Percentiles rank a stretch among this genome's conserved stretches.
These are phyloP conservation scores for Calameuta filiformis DNA, from an alignment of 2,888 invertebrate genomes.

Conservation along the genomic window DNA sequence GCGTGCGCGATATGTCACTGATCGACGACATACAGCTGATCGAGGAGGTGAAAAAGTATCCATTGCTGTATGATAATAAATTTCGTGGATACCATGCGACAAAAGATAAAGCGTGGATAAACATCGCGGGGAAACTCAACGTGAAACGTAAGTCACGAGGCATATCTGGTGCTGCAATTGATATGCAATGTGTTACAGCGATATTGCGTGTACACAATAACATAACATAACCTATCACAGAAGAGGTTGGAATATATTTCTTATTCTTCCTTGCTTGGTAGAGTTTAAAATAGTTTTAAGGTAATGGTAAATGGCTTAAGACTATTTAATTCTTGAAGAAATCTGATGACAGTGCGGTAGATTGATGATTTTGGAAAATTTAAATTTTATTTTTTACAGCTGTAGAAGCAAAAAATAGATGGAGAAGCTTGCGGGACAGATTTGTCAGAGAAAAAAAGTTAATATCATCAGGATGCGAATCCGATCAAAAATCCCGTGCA, in stretches of 20 bases:
- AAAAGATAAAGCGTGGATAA: conserved; percentile 18
- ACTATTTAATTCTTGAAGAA: too few species aligned
- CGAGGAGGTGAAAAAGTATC: conserved; percentile 21
- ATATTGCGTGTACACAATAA: background rate
- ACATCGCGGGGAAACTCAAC: conserved; percentile 15
- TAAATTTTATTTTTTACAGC: conserved; percentile 4
- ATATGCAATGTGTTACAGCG: too few species aligned
- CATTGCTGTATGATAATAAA: conserved; percentile 16
- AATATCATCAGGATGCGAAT: conserved; percentile 11
- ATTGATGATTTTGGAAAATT: background rate
- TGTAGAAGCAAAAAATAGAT: conserved; percentile 16
- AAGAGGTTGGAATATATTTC: background rate
- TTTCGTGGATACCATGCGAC: conserved; percentile 14
- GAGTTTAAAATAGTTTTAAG: background rate
- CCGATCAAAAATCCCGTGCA: conserved; percentile 8
- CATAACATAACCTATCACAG: conserved; percentile 1
- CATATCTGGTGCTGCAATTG: conserved; percentile 1
- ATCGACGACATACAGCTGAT: conserved; percentile 20
- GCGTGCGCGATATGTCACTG: conserved; percentile 13
- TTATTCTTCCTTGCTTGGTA: background rate
- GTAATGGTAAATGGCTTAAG: too few species aligned
- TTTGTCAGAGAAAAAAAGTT: conserved; percentile 19
- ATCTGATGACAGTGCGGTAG: too few species aligned
- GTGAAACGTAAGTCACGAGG: conserved; percentile 19
- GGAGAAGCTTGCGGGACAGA: conserved; percentile 17